Percentiles rank a stretch among this genome's conserved stretches.
phyloP scores from a whole-genome alignment of 2,113 vertebrate species.

The Ascaphus truei region DNA sequence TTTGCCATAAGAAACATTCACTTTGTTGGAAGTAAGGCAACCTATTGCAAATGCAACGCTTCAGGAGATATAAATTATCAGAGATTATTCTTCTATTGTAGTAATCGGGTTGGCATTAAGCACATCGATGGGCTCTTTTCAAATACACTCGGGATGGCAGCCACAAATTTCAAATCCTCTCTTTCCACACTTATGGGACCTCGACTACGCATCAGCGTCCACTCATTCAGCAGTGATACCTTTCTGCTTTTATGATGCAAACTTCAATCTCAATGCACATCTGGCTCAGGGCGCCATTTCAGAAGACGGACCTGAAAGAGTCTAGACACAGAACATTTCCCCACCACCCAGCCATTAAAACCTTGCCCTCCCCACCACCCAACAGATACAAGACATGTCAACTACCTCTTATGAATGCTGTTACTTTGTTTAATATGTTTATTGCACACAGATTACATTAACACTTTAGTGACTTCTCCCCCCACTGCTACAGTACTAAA shows the following conservation, averaged over 20 bases:
- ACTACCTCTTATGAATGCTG: neutral
- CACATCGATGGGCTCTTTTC: too few relatives aligned
- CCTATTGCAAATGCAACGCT: neutral
- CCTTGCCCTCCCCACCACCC: neutral
- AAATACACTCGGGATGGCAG: too few relatives aligned
- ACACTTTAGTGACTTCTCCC: neutral
- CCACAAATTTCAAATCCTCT: neutral
- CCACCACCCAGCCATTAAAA: neutral
- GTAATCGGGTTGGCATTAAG: neutral
- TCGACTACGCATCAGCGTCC: neutral
- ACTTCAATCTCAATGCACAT: neutral
- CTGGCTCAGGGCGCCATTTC: neutral
- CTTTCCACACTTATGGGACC: too few relatives aligned
- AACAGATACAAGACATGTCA: neutral
- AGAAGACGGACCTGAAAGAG: constrained; percentile 19
- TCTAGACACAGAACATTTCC: neutral
- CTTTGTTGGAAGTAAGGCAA: neutral
- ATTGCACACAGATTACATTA: neutral
- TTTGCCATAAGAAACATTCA: too few relatives aligned
- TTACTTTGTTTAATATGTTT: neutral
- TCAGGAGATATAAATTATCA: neutral
- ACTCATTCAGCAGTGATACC: constrained; percentile 12
- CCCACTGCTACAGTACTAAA: neutral
- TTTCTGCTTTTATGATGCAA: neutral
- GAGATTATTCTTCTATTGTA: neutral